Evolutionary conservation across 2,888 invertebrate species (phyloP), one percentile per base, ranked within the genome.

Genomic region (Phasia obesa): DNA sequence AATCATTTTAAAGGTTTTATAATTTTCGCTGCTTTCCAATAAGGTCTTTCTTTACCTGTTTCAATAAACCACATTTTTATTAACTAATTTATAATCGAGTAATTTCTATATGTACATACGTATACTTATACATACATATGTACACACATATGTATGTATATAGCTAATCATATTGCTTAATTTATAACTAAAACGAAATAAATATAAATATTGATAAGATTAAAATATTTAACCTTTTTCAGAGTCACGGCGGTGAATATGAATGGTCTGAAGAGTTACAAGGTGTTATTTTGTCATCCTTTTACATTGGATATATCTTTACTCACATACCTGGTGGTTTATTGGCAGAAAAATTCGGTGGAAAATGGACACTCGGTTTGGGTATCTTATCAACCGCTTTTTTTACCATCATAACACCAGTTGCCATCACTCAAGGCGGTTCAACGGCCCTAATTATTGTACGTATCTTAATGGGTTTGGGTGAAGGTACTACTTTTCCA

Each of bases 281-380:
- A 91, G 97, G 97, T 0, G 91, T 95, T 47, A 96, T 97, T 53
- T 92, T 97, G 2, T 95, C 96, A 60, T 94, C 96, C 0, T 97
- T 97, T 90, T 97, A 96, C 92, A 96, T 96, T 92, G 97, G 97
- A 1, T 97, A 97, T 91, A 94, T 97, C 0, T 79, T 96, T 0
- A 96, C 96, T 0, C 97, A 97, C 88, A 90, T 97, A 31, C 97
- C 97, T 0, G 97, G 97, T 55, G 97, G 97, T 71, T 92, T 95
- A 67, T 88, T 97, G 44, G 95, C 97, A 0, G 96, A 96, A 87
- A 93, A 93, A 85, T 96, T 96, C 85, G 97, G 97, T 21, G 97
- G 97, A 17, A 97, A 97, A 90, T 95, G 96, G 91, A 94, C 96
- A 0, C 92, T 97, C 35, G 96, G 96, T 0, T 92, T 96, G 70